phyloP scores from a whole-genome alignment of 2,113 vertebrate species.

The Cyprinodon brontotheroides region DNA sequence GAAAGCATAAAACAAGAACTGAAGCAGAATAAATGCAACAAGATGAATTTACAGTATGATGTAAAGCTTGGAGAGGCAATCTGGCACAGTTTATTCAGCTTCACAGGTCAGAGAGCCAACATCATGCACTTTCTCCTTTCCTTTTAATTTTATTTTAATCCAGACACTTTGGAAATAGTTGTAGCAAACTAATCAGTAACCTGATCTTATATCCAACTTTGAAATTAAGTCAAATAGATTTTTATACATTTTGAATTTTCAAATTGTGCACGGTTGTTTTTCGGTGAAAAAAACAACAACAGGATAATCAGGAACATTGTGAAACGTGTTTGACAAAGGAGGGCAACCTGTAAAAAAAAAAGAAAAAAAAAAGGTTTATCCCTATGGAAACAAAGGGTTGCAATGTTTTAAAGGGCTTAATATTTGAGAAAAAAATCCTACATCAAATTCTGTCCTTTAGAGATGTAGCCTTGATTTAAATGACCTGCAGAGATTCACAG shows the following conservation, averaged over 20 bases:
- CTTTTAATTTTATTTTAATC: background rate
- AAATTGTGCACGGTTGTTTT: background rate
- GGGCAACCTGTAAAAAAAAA: background rate
- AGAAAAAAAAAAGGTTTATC: background rate
- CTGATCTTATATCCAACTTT: background rate
- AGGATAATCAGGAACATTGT: too few relatives aligned
- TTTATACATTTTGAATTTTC: background rate
- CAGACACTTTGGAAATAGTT: background rate
- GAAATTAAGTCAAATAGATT: background rate
- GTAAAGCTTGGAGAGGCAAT: conserved; percentile 45
- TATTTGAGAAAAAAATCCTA: background rate
- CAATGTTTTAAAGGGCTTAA: background rate
- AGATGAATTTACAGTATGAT: conserved; percentile 25
- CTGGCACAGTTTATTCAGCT: conserved; percentile 64
- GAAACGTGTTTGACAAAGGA: background rate
- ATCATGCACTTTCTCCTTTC: conserved; percentile 6
- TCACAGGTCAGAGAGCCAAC: conserved; percentile 53
- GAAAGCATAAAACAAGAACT: background rate
- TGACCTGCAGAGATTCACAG: background rate
- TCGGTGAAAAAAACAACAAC: too few relatives aligned
- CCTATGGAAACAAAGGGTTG: background rate
- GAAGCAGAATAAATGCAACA: conserved; percentile 7
- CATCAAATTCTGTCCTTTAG: background rate
- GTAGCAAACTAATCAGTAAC: background rate
- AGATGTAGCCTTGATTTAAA: background rate